Evolutionary conservation across 2,888 invertebrate species (phyloP), one percentile per base, ranked within the genome.

Genomic region (Asteroscopus sphinx): DNA sequence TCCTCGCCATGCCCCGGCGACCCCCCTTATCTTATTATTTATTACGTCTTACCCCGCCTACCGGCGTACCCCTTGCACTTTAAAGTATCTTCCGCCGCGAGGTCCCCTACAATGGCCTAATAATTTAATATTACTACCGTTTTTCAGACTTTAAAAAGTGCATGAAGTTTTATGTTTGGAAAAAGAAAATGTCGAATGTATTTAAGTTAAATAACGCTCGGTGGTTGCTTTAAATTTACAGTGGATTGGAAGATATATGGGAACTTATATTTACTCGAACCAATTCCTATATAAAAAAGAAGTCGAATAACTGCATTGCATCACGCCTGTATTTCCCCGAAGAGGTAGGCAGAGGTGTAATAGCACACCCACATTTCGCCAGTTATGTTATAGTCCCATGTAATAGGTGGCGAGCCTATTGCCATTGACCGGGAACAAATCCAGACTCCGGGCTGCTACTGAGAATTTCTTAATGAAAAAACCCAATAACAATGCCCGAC

Each of bases 21-120:
- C 51, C 57, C 58, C 59, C 46, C 71, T 85, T 86, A 89, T 86
- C 87, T 81, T 85, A 86, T 86, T 88, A 87, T 88, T 87, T 88
- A 88, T 84, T 65, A 80, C 80, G 80, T 77, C 72, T 69, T 71
- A 59, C 54, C 61, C 60, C 62, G n/a, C n/a, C n/a, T n/a, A n/a
- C n/a, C n/a, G n/a, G n/a, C n/a, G n/a, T 72, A 66, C 72, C 69
- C 46, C 35, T 30, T 71, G 63, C 58, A 64, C 59, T 64, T 63
- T 48, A 58, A 39, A 66, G 42, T 54, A 54, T 65, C 59, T 62
- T 53, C 37, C 42, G 47, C 25, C 17, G 42, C 15, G 21, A 28
- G 48, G 45, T 53, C 49, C 57, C 51, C 41, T 41, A 39, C 49
- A 39, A 32, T 26, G 39, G 42, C 30, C 63, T 48, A 56, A 70